Percentiles rank a stretch among this genome's conserved stretches.
These are phyloP conservation scores for Notoglanidium macrostoma DNA, from an alignment of 2,797 vertebrate genomes.

Conservation along the genomic window DNA sequence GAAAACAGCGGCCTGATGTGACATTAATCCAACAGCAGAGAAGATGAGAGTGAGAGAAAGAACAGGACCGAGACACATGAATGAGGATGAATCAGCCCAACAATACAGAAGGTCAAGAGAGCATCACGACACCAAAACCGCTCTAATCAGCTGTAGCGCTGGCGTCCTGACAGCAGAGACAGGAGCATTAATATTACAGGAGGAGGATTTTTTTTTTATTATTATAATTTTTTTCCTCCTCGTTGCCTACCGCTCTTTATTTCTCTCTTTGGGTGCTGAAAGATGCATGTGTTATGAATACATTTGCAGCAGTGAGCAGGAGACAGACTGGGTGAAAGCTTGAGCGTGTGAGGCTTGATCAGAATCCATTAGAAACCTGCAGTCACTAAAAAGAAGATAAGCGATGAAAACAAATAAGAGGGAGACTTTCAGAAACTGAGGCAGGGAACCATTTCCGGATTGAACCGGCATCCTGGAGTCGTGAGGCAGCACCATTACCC, in stretches of 20 bases:
- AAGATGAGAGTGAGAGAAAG: constrained; percentile 8
- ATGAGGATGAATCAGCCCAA: constrained; percentile 58
- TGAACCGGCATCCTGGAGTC: not conserved
- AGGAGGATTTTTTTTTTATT: not conserved
- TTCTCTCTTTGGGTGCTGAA: constrained; percentile 41
- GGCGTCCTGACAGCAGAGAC: constrained; percentile 39
- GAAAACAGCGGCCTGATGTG: not conserved
- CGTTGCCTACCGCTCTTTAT: constrained; percentile 10
- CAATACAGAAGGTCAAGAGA: constrained; percentile 59
- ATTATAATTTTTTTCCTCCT: not conserved
- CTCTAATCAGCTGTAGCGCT: constrained; percentile 46
- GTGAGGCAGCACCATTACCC: no score
- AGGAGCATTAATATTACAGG: constrained; percentile 51
- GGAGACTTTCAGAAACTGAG: not conserved
- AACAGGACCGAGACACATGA: constrained; percentile 16
- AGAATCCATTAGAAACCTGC: constrained; percentile 18
- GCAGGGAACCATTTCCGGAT: not conserved
- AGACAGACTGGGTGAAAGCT: constrained; percentile 31
- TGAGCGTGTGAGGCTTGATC: constrained; percentile 26
- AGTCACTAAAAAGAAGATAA: constrained; percentile 33
- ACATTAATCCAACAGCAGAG: not conserved
- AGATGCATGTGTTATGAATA: constrained; percentile 49
- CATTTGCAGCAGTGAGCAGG: constrained; percentile 43
- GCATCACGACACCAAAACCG: constrained; percentile 13
- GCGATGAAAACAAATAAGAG: not conserved